Evolutionary conservation across 2,797 vertebrate species (phyloP).

Genomic region (Spatula clypeata): DNA sequence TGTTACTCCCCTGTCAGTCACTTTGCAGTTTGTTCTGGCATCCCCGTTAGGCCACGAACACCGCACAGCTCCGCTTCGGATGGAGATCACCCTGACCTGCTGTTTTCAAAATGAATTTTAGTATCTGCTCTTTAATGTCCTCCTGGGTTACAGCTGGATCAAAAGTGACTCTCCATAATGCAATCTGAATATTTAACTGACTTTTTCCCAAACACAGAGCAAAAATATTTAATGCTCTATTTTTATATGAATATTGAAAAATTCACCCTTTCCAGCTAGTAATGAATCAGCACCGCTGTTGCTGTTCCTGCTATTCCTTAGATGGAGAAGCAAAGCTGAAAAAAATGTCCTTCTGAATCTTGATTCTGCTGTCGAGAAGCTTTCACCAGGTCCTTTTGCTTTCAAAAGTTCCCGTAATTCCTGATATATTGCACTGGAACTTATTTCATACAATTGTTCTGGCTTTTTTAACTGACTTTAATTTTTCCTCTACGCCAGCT

Average conservation of each 20-base stretch:
- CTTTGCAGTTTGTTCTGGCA: background rate
- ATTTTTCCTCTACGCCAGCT: background rate
- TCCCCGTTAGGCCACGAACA: background rate
- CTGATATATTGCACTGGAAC: background rate
- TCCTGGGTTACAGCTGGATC: background rate
- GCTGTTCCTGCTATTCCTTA: background rate
- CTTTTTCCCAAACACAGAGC: background rate
- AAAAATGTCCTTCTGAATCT: background rate
- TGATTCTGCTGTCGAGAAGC: background rate
- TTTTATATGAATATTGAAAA: background rate
- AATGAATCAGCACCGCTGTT: background rate
- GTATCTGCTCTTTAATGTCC: background rate
- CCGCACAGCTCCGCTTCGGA: background rate
- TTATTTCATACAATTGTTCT: background rate
- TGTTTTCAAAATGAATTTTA: background rate
- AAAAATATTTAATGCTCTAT: background rate
- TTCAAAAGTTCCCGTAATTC: background rate
- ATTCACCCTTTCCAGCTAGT: background rate
- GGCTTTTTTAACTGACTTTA: background rate
- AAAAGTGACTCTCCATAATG: background rate
- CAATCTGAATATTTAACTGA: background rate
- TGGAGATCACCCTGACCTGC: background rate
- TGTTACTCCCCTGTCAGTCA: background rate
- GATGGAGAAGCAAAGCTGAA: background rate
- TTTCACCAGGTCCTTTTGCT: background rate